These are phyloP conservation scores for Lasaia peninsularis DNA, from an alignment of 1,140 invertebrate species.

Conservation along the genomic window DNA sequence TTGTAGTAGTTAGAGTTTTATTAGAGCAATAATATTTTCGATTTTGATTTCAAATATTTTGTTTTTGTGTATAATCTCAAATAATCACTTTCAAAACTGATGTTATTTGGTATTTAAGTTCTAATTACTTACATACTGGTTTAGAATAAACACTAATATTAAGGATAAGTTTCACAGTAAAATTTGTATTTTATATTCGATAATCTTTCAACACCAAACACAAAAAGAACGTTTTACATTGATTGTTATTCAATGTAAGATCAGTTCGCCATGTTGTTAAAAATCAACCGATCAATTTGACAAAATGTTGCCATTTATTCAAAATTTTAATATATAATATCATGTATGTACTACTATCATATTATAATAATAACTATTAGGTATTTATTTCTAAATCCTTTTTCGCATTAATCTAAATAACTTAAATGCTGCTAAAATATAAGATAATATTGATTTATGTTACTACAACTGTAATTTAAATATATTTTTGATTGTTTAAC, in stretches of 20 bases:
- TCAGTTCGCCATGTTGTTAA: slow-evolving; percentile 72
- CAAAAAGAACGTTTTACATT: background rate
- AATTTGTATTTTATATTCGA: background rate
- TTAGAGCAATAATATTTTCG: background rate
- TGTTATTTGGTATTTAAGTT: background rate
- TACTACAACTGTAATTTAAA: background rate
- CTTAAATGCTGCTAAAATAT: too few species aligned
- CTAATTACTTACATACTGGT: background rate
- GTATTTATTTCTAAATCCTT: background rate
- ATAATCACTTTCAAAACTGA: slow-evolving; percentile 1
- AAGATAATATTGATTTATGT: background rate
- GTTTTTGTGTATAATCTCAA: background rate
- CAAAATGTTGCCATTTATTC: slow-evolving; percentile 24
- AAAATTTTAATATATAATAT: background rate
- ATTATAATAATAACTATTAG: too few species aligned
- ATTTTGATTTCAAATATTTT: background rate
- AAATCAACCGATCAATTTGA: slow-evolving; percentile 49
- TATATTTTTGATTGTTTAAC: background rate
- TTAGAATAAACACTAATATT: background rate
- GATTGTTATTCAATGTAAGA: slow-evolving; percentile 23
- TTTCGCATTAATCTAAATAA: too few species aligned
- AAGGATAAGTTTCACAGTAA: background rate
- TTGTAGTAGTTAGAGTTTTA: background rate
- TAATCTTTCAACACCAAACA: background rate
- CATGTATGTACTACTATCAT: too few species aligned